These are phyloP conservation scores for Vanessa tameamea DNA, from an alignment of 1,140 invertebrate species.

Conservation along the genomic window DNA sequence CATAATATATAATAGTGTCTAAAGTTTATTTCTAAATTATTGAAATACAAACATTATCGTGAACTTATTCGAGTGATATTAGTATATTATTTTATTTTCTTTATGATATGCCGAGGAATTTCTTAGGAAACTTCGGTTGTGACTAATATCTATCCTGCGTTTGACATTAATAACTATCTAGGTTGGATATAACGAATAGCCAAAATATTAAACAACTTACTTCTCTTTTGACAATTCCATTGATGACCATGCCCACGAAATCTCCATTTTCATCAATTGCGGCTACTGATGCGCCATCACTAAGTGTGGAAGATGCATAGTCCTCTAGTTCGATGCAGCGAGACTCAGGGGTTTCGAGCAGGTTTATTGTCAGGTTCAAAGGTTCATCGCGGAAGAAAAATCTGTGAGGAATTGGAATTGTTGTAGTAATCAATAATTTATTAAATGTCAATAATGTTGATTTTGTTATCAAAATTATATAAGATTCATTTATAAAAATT, in stretches of 20 bases:
- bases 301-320: conserved; percentile 82
- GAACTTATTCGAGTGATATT: too few species aligned
- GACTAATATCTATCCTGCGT: too few species aligned
- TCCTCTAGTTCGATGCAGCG: conserved; percentile 84
- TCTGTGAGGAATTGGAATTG: conserved; percentile 33
- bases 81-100: too few species aligned
- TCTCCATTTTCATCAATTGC: conserved; percentile 82
- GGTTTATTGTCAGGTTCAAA: conserved; percentile 83
- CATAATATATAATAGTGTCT: too few species aligned
- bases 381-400: conserved; percentile 88
- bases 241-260: conserved; percentile 82
- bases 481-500: not conserved
- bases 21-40: too few species aligned
- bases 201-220: conserved; percentile 39
- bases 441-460: too few species aligned
- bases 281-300: conserved; percentile 83
- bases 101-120: too few species aligned
- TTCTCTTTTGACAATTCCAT: conserved; percentile 60
- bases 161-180: too few species aligned
- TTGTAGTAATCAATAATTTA: not conserved
- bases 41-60: too few species aligned
- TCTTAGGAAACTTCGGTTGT: too few species aligned
- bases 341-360: conserved; percentile 84
- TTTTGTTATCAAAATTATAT: too few species aligned
- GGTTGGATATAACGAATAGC: too few species aligned